Evolutionary conservation across 2,113 vertebrate species (phyloP).

Genomic region (Pyxicephalus adspersus): DNA sequence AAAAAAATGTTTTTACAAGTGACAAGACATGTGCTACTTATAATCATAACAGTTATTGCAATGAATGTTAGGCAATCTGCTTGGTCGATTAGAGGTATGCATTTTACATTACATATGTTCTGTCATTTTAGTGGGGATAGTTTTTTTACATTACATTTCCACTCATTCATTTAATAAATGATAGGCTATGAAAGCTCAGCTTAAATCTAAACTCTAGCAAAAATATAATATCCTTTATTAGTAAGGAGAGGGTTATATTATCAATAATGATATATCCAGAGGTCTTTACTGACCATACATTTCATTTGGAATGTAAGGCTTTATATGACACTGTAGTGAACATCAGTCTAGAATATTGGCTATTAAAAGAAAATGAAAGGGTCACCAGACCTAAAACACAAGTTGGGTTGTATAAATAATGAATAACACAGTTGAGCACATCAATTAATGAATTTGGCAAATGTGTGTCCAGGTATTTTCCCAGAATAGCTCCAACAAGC

Average conservation of each 20-base stretch:
- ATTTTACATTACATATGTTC: slow-evolving; percentile 31
- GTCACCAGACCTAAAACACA: too few relatives aligned
- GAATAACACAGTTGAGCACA: too few relatives aligned
- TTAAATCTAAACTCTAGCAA: slow-evolving; percentile 53
- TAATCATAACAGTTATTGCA: not conserved
- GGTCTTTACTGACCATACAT: slow-evolving; percentile 27
- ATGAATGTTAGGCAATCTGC: slow-evolving; percentile 33
- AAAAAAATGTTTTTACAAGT: not conserved
- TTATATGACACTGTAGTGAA: not conserved
- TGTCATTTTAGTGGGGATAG: slow-evolving; percentile 8
- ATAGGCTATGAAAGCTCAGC: slow-evolving; percentile 43
- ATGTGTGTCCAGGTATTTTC: too few relatives aligned
- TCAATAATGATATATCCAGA: slow-evolving; percentile 52
- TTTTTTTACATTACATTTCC: slow-evolving; percentile 16
- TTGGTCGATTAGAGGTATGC: slow-evolving; percentile 30
- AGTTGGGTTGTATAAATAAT: too few relatives aligned
- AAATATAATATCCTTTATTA: slow-evolving; percentile 56
- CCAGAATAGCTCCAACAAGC: too few relatives aligned
- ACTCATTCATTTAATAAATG: slow-evolving; percentile 45
- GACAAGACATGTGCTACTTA: not conserved
- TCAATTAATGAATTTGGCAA: too few relatives aligned
- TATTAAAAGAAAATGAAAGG: too few relatives aligned
- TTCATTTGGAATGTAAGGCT: not conserved
- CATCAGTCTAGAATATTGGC: too few relatives aligned
- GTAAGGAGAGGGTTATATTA: slow-evolving; percentile 50